Evolutionary conservation across 2,888 invertebrate genomes (phyloP), one percentile per base, ranked within the genome.

Genomic region (Ypsolopha scabrella): DNA sequence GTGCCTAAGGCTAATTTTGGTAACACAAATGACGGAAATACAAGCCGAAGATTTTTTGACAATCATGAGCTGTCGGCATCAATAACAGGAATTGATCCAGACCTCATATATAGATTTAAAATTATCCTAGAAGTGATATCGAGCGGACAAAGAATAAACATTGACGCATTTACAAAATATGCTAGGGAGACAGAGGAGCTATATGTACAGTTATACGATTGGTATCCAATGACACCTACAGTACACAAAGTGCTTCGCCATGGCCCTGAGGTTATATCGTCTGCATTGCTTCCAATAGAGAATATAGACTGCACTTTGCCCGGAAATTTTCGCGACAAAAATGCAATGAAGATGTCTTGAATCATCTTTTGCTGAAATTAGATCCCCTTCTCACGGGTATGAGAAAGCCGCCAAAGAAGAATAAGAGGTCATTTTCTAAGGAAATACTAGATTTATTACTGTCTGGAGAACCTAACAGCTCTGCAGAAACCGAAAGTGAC

Each of bases 271-370:
- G 34, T 49, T 6, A 39, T 49, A 7, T 8, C 13, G 7, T 7
- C 3, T 14, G 49, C 49, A n/a, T 7, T 49, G 6, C 41, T 49
- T 7, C 49, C 49, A 24, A 49, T 49, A 39, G 46, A 34, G 33
- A 46, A 3, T 46, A 6, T 2, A 35, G 48, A 36, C 13, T 48
- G 8, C 14, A 38, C 13, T 36, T 11, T 37, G 7, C 48, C 48
- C 2, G 48, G 37, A 48, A 48, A 48, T 48, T 48, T 48, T 48
- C 48, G 13, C 35, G 37, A n/a, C 36, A 48, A 48, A 6, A 36
- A 11, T 48, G 48, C 48, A 48, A 48, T 48, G 3, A 1, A 48
- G 48, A 48, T 37, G 48, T 48, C 1, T 6, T 48, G n/a, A 48
- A 48, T 13, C 48, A 37, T 9, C 37, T 48, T 9, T 13, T 48